These are phyloP conservation scores for Antennarius striatus DNA, from an alignment of 2,113 vertebrate genomes.

Conservation along the genomic window DNA sequence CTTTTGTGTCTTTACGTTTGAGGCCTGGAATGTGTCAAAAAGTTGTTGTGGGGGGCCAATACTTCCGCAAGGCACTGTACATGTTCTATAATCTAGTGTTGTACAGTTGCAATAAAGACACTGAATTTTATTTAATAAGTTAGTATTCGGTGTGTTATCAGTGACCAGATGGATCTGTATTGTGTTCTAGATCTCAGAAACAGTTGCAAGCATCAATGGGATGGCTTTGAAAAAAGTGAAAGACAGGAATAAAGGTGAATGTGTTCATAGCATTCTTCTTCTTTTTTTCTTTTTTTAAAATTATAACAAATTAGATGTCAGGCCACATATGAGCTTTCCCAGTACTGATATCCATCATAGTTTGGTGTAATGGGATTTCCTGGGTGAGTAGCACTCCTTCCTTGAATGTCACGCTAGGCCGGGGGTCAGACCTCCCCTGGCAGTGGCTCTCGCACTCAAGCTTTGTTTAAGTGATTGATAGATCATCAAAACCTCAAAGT, in stretches of 20 bases:
- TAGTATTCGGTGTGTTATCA: too few relatives aligned
- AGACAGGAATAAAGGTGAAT: slow-evolving; percentile 60
- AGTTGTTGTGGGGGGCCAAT: too few relatives aligned
- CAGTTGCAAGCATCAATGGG: slow-evolving; percentile 10
- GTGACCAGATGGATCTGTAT: too few relatives aligned
- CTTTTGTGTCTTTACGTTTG: too few relatives aligned
- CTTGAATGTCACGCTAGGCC: slow-evolving; percentile 77
- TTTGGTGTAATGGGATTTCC: slow-evolving; percentile 82
- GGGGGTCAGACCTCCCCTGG: slow-evolving; percentile 77
- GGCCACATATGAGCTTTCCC: slow-evolving; percentile 74
- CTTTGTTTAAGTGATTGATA: slow-evolving; percentile 77
- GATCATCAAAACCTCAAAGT: slow-evolving; percentile 73
- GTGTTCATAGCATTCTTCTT: slow-evolving; percentile 41
- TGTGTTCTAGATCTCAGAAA: not conserved
- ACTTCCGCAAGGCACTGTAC: too few relatives aligned
- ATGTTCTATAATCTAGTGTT: not conserved
- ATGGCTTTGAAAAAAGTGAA: slow-evolving; percentile 49
- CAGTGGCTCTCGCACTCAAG: slow-evolving; percentile 55
- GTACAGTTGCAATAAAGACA: not conserved
- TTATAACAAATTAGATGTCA: slow-evolving; percentile 81
- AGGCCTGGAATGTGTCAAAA: too few relatives aligned
- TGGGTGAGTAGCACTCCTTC: slow-evolving; percentile 76
- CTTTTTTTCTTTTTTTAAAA: slow-evolving; percentile 51
- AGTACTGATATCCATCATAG: slow-evolving; percentile 78
- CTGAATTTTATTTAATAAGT: too few relatives aligned